Conservation (phyloP, 1,140 invertebrate genomes). For the Bombus waltoni region DNA sequence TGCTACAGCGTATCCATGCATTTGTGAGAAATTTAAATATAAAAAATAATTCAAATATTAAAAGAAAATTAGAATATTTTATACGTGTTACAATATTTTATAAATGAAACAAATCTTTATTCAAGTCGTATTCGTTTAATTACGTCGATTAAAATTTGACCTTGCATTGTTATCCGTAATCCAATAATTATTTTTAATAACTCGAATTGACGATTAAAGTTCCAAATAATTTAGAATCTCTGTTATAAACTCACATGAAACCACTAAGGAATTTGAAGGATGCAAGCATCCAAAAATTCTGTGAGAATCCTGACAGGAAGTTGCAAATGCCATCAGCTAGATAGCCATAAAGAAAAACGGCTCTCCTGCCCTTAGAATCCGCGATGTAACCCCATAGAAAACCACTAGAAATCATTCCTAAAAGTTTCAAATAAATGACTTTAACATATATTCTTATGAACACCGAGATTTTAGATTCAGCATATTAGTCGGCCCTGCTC, state of each 20-base stretch:
- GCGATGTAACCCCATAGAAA: constrained; percentile 92
- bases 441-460: constrained; percentile 9
- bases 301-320: constrained; percentile 86
- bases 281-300: constrained; percentile 87
- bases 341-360: constrained; percentile 88
- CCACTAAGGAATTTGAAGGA: constrained; percentile 89
- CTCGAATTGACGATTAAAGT: background rate
- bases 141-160: too few species aligned
- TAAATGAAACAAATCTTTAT: too few species aligned
- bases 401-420: constrained; percentile 92
- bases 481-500: background rate
- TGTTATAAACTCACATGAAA: constrained; percentile 86
- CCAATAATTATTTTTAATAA: background rate
- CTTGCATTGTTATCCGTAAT: background rate
- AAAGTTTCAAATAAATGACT: background rate
- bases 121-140: too few species aligned
- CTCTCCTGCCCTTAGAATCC: constrained; percentile 88
- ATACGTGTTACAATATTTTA: too few species aligned
- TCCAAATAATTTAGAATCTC: too few species aligned
- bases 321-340: constrained; percentile 88
- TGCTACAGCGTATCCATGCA: background rate
- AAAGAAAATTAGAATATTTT: background rate
- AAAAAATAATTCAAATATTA: background rate
- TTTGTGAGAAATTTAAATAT: background rate
- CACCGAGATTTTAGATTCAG: background rate